Evolutionary conservation across 2,888 invertebrate species (phyloP), one percentile per base, ranked within the genome.

Genomic region (Syrista parreyssii): DNA sequence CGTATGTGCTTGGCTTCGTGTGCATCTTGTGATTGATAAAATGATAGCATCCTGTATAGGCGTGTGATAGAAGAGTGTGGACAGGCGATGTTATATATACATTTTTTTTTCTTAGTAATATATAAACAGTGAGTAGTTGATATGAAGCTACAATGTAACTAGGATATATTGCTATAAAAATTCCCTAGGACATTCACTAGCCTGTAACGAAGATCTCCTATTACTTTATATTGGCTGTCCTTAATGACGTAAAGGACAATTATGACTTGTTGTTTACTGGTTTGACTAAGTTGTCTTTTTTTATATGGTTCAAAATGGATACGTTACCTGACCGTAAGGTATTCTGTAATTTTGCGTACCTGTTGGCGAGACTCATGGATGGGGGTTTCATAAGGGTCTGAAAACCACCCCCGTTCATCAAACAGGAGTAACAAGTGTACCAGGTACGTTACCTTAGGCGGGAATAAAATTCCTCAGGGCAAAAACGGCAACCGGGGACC

Each of bases 161-260:
- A 55, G 23, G 55, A 55, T 55, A 55, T 55, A 55, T 55, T 55
- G 55, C 55, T 6, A 55, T 23, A 55, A 55, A 55, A 55, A 55
- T 55, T 55, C 55, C 55, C 55, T 55, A 55, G 55, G 15, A 55
- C 2, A 55, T 23, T 55, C 55, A 55, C 55, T 55, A 55, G 55
- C 23, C 55, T 55, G 55, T 55, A 55, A 55, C 55, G 55, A 55
- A 55, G 55, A 55, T 73, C 83, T 76, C 85, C 84, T 79, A 80
- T 83, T 85, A 84, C 81, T 31, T 31, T 15, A 12, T 74, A 68
- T 68, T 76, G 77, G 77, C 84, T 83, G 79, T 78, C 80, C 78
- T 82, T 84, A 85, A 85, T 86, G 84, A 84, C 84, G 83, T 83
- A 85, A 87, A 85, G 81, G 82, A 55, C 79, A 78, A 83, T 82